Evolutionary conservation across 2,888 invertebrate species (phyloP).

Genomic region (Xestobium rufovillosum): DNA sequence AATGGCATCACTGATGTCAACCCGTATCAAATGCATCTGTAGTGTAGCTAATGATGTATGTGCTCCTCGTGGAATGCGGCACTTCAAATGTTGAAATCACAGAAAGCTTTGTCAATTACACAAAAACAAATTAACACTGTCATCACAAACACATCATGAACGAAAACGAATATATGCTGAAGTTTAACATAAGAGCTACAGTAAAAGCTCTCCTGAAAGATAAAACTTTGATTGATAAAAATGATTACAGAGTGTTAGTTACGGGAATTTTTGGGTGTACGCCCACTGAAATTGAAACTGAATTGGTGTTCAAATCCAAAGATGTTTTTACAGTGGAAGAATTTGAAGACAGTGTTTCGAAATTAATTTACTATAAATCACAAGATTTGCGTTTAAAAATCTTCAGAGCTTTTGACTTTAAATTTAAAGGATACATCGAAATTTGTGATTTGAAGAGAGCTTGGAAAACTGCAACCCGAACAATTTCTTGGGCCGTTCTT

Average conservation of each 20-base stretch:
- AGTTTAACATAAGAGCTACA: too few species aligned
- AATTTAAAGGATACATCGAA: neutral
- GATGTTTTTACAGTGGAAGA: neutral
- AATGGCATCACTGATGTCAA: too few species aligned
- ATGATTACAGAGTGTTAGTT: neutral
- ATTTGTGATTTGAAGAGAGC: neutral
- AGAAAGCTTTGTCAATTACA: too few species aligned
- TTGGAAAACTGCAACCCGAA: neutral
- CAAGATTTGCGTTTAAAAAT: neutral
- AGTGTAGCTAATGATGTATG: too few species aligned
- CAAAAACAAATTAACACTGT: too few species aligned
- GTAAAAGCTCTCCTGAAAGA: neutral
- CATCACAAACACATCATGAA: too few species aligned
- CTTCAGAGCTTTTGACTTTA: neutral
- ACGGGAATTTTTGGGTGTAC: neutral
- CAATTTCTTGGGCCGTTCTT: neutral
- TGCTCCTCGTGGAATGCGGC: too few species aligned
- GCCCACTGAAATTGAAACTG: neutral
- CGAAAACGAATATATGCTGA: too few species aligned
- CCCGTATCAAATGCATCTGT: too few species aligned
- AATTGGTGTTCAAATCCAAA: neutral
- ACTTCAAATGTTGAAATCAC: too few species aligned
- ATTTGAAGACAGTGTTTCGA: neutral
- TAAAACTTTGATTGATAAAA: neutral
- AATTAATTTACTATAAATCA: neutral